Conservation (phyloP, 2,888 invertebrate species). For the Melanotus villosus region DNA sequence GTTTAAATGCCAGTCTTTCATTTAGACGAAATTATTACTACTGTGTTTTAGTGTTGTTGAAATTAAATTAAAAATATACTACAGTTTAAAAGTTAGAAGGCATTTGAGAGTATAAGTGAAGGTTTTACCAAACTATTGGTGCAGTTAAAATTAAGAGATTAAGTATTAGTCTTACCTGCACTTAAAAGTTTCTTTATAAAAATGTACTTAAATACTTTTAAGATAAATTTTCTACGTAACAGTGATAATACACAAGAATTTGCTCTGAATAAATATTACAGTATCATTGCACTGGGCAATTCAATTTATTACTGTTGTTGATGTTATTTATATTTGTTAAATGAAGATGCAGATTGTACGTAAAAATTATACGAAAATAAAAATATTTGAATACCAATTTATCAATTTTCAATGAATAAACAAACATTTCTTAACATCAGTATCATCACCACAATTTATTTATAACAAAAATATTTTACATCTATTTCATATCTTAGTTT, state of each 20-base stretch:
- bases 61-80: background rate
- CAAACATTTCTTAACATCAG: background rate
- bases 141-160: constrained; percentile 8
- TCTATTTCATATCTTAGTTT: background rate
- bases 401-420: background rate
- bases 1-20: background rate
- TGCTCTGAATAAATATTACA: constrained; percentile 53
- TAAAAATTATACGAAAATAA: constrained; percentile 63
- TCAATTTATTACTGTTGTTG: constrained; percentile 74
- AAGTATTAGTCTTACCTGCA: constrained; percentile 47
- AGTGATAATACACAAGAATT: constrained; percentile 55
- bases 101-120: constrained; percentile 12
- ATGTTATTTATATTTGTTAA: constrained; percentile 78
- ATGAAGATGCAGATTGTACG: constrained; percentile 84
- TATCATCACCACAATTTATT: constrained; percentile 13
- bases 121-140: constrained; percentile 5
- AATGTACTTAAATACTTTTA: constrained; percentile 53
- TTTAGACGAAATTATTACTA: background rate
- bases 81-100: constrained; percentile 17
- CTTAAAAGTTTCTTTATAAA: constrained; percentile 57
- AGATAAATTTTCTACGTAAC: constrained; percentile 58
- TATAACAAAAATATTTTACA: constrained; percentile 23
- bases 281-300: constrained; percentile 53
- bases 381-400: constrained; percentile 55
- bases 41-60: background rate